phyloP scores from a whole-genome alignment of 1,140 invertebrate genomes.

The Eubasilissa regina region DNA sequence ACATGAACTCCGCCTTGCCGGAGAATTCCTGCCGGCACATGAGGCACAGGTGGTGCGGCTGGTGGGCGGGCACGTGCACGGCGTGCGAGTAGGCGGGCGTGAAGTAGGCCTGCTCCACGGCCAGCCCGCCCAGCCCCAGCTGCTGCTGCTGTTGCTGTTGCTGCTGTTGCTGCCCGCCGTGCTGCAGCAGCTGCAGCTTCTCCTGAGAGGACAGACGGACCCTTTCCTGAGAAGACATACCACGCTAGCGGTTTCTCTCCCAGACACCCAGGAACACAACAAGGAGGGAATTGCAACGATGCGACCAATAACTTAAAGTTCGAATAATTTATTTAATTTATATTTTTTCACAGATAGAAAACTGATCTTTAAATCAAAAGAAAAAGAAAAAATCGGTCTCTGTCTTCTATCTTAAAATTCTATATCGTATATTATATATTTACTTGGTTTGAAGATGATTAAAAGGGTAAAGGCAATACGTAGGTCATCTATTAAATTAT shows the following conservation, averaged over 20 bases:
- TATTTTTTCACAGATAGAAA: no score
- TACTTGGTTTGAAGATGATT: no score
- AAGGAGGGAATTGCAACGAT: no score
- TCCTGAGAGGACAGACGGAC: slow-evolving; percentile 62
- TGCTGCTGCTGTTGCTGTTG: slow-evolving; percentile 63
- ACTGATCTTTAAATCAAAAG: no score
- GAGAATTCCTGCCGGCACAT: slow-evolving; percentile 79
- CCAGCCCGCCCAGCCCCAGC: slow-evolving; percentile 65
- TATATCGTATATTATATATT: no score
- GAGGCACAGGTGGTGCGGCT: slow-evolving; percentile 74
- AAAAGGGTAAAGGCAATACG: no score
- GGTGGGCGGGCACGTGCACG: slow-evolving; percentile 64
- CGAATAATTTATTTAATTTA: no score
- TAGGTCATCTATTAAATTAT: no score
- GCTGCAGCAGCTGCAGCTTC: slow-evolving; percentile 70
- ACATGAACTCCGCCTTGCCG: slow-evolving; percentile 80
- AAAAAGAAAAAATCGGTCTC: no score
- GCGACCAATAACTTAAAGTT: no score
- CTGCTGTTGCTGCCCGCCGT: slow-evolving; percentile 71
- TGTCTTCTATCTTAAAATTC: no score
- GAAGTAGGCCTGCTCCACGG: slow-evolving; percentile 61
- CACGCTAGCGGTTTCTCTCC: not conserved
- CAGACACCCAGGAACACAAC: not conserved
- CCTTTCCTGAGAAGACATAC: slow-evolving; percentile 28
- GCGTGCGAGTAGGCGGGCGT: slow-evolving; percentile 61